phyloP scores from a whole-genome alignment of 1,140 invertebrate genomes.

The Teleopsis dalmanni region DNA sequence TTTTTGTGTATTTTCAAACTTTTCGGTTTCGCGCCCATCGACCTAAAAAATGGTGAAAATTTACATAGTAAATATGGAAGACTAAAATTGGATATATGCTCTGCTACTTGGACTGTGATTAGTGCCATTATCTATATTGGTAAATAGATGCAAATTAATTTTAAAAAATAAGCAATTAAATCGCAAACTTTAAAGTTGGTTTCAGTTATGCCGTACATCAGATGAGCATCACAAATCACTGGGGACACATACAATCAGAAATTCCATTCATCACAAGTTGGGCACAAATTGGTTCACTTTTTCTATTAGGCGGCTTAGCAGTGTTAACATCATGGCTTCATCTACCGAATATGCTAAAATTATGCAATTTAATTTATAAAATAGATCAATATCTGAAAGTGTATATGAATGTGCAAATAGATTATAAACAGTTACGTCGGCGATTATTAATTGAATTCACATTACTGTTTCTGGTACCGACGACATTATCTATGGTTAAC shows the following conservation, averaged over 20 bases:
- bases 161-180: neutral
- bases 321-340: conserved; percentile 11
- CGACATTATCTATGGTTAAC: conserved; percentile 16
- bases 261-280: conserved; percentile 14
- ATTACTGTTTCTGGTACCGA: conserved; percentile 8
- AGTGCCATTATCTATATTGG: conserved; percentile 4
- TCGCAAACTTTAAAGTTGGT: conserved; percentile 6
- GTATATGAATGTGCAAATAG: neutral
- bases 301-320: conserved; percentile 7
- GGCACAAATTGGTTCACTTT: conserved; percentile 14
- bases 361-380: conserved; percentile 4
- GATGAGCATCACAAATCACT: neutral
- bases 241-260: neutral
- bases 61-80: neutral
- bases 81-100: conserved; percentile 6
- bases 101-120: neutral
- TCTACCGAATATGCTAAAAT: neutral
- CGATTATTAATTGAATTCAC: conserved; percentile 7
- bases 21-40: conserved; percentile 11
- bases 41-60: neutral
- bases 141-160: neutral
- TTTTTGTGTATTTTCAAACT: conserved; percentile 17
- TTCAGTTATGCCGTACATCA: conserved; percentile 7
- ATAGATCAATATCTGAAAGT: conserved; percentile 12
- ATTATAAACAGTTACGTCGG: conserved; percentile 6